Conservation (phyloP, 2,797 vertebrate species). For the Cryptoblepharus egeriae region DNA sequence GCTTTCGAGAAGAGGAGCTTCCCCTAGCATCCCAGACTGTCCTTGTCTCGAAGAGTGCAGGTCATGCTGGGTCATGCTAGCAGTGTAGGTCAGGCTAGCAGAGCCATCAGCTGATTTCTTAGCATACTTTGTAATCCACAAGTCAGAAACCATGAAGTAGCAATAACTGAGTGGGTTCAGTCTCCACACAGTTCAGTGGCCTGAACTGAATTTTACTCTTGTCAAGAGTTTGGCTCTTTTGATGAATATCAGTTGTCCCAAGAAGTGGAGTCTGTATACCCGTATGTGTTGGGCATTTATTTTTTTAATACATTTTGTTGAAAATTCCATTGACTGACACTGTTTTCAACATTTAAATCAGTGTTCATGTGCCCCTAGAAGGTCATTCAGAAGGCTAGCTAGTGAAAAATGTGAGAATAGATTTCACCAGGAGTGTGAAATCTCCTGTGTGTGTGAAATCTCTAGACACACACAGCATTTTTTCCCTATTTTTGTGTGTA, state of each 20-base stretch:
- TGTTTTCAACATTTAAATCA: no score
- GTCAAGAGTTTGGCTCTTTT: not conserved
- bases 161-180: not conserved
- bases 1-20: no score
- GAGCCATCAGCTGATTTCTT: not conserved
- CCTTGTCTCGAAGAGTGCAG: no score
- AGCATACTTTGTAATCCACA: not conserved
- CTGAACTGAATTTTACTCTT: not conserved
- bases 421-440: no score
- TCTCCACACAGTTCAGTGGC: not conserved
- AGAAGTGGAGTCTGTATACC: not conserved
- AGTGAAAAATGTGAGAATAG: not conserved
- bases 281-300: no score
- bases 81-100: no score
- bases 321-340: no score
- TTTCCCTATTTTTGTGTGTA: not conserved
- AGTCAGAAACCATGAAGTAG: not conserved
- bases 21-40: no score
- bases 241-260: not conserved
- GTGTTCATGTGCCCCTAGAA: not conserved
- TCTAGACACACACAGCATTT: no score
- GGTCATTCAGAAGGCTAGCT: not conserved
- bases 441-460: no score
- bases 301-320: no score
- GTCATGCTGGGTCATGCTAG: no score